Percentiles rank a stretch among this genome's conserved stretches.
These are phyloP conservation scores for Gymnogyps californianus DNA, from an alignment of 2,113 vertebrate species.

Conservation along the genomic window DNA sequence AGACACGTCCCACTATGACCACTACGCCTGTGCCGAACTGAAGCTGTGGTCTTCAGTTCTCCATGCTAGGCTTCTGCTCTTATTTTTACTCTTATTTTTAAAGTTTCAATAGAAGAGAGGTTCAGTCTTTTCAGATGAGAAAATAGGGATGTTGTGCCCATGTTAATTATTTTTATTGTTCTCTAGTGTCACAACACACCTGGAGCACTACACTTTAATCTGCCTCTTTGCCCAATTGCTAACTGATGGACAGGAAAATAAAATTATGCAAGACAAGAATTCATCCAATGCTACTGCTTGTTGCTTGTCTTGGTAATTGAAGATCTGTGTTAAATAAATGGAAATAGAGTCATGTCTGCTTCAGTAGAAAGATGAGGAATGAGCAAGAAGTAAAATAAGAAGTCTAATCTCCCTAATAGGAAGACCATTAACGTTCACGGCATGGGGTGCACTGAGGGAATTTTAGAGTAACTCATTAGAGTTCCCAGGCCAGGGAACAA, in stretches of 20 bases:
- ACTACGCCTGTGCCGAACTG: not conserved
- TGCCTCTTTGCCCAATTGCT: not conserved
- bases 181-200: not conserved
- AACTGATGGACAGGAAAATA: not conserved
- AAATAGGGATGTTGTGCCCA: not conserved
- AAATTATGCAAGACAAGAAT: not conserved
- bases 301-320: not conserved
- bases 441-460: not conserved
- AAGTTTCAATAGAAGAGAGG: not conserved
- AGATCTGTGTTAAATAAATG: not conserved
- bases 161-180: not conserved
- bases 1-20: accelerated
- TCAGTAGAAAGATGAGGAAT: not conserved
- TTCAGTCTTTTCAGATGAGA: not conserved
- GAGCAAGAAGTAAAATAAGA: not conserved
- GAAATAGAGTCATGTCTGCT: not conserved
- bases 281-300: not conserved
- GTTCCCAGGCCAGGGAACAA: not conserved
- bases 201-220: not conserved
- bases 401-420: not conserved
- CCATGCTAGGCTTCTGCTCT: not conserved
- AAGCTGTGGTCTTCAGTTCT: not conserved
- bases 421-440: not conserved
- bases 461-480: not conserved
- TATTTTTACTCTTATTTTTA: not conserved